A percentile compares a stretch with the other conserved stretches of the same genome.
These are phyloP conservation scores for Schizopygopsis pylzovi DNA, from an alignment of 2,797 vertebrate genomes.

Conservation along the genomic window DNA sequence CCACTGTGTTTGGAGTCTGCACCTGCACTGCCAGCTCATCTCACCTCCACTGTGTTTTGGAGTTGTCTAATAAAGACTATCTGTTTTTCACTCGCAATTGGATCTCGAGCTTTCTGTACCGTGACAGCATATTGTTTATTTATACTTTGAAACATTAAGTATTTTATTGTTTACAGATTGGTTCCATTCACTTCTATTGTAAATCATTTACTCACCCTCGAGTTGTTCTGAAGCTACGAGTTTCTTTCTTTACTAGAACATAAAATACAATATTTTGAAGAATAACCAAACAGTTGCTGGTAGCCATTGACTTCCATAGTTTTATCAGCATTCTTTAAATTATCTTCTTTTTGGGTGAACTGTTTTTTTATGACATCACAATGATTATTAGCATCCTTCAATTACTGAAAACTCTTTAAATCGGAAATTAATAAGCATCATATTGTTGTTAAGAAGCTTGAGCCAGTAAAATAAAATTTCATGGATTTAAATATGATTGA, in stretches of 20 bases:
- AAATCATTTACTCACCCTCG: not conserved
- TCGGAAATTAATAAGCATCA: not conserved
- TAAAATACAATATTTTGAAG: not conserved
- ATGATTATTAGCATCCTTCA: not conserved
- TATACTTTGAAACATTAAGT: not conserved
- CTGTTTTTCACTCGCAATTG: too few relatives aligned
- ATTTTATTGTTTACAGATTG: too few relatives aligned
- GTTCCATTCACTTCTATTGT: not conserved
- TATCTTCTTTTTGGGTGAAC: not conserved
- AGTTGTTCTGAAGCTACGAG: not conserved
- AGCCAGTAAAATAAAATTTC: not conserved
- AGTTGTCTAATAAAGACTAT: too few relatives aligned
- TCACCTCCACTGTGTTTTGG: too few relatives aligned
- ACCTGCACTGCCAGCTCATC: too few relatives aligned
- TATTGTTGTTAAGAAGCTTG: not conserved
- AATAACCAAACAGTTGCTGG: not conserved
- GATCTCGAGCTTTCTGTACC: too few relatives aligned
- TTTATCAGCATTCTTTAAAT: not conserved
- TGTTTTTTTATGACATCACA: not conserved
- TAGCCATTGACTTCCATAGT: not conserved
- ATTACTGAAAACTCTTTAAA: constrained; percentile 10
- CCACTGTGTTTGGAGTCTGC: too few relatives aligned
- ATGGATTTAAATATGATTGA: not conserved
- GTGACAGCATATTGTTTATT: not conserved
- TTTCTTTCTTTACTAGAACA: not conserved